A percentile compares a stretch with the other conserved stretches of the same genome.
Conservation (phyloP, 2,888 invertebrate genomes). For the Acrobasis consociella region DNA sequence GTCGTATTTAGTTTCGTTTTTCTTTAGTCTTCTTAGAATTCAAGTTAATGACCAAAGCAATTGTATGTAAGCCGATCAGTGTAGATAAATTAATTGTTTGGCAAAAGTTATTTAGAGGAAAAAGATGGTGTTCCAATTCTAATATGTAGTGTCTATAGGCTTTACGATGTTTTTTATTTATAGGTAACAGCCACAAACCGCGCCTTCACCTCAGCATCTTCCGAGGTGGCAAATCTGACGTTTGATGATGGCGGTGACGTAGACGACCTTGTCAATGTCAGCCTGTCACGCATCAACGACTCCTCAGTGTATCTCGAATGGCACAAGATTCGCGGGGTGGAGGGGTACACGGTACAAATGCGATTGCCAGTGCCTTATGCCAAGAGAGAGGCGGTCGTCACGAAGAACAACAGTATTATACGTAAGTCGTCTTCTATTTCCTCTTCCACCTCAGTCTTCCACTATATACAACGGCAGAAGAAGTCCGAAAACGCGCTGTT, state of each 20-base stretch:
- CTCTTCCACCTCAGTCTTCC: no score
- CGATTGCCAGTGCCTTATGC: constrained; percentile 82
- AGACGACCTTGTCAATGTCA: constrained; percentile 82
- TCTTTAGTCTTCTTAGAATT: no score
- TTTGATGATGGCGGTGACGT: constrained; percentile 87
- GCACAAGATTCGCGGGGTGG: constrained; percentile 81
- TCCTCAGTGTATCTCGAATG: constrained; percentile 83
- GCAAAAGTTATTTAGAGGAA: no score
- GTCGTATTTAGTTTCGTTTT: no score
- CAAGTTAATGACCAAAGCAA: no score
- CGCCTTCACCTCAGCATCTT: constrained; percentile 83
- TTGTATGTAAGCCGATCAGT: no score
- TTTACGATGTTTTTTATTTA: not conserved
- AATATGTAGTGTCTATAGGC: not conserved
- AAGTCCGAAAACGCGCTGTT: no score
- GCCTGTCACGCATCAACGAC: constrained; percentile 70
- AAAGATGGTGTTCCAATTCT: not conserved
- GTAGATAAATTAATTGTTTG: no score
- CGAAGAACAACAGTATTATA: constrained; percentile 71
- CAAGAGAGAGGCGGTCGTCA: constrained; percentile 62
- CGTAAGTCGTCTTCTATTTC: constrained; percentile 47
- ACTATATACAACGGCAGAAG: no score
- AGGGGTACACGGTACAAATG: constrained; percentile 82
- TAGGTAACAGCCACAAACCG: constrained; percentile 87
- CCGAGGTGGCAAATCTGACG: constrained; percentile 80